Evolutionary conservation across 2,888 invertebrate species (phyloP).

Genomic region (Bombylius major): DNA sequence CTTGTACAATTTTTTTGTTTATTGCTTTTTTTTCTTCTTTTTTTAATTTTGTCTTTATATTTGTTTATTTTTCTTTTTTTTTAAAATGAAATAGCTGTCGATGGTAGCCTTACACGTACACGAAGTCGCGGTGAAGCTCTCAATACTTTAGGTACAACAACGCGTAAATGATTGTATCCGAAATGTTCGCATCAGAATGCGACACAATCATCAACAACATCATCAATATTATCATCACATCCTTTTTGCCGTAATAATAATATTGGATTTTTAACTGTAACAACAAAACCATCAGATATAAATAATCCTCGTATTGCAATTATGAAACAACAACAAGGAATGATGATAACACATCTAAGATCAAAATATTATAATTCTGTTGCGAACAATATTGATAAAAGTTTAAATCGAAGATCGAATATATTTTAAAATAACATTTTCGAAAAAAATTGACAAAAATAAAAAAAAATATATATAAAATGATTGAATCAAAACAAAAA

Average conservation of each 20-base stretch:
- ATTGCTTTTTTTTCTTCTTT: not conserved
- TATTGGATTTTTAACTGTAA: not conserved
- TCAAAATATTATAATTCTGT: no score
- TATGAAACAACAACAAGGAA: not conserved
- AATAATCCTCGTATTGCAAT: not conserved
- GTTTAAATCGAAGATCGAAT: slow-evolving; percentile 10
- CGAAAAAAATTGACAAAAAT: not conserved
- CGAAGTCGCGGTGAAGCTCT: slow-evolving; percentile 72
- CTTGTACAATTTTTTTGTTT: not conserved
- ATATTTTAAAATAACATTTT: slow-evolving; percentile 4
- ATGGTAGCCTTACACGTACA: slow-evolving; percentile 60
- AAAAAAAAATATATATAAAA: not conserved
- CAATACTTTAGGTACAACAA: slow-evolving; percentile 53
- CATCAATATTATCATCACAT: not conserved
- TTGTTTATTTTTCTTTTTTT: no score
- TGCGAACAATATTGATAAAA: slow-evolving; percentile 1
- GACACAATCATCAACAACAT: no score
- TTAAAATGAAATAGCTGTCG: slow-evolving; percentile 37
- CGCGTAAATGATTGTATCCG: slow-evolving; percentile 37
- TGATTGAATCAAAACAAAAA: no score
- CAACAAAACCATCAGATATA: not conserved
- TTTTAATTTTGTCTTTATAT: not conserved
- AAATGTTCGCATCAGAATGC: slow-evolving; percentile 36
- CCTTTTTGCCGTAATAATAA: not conserved
- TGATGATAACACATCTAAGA: no score